Evolutionary conservation across 2,888 invertebrate genomes (phyloP), one percentile per base, ranked within the genome.

Genomic region (Rugalucina vietnamica): DNA sequence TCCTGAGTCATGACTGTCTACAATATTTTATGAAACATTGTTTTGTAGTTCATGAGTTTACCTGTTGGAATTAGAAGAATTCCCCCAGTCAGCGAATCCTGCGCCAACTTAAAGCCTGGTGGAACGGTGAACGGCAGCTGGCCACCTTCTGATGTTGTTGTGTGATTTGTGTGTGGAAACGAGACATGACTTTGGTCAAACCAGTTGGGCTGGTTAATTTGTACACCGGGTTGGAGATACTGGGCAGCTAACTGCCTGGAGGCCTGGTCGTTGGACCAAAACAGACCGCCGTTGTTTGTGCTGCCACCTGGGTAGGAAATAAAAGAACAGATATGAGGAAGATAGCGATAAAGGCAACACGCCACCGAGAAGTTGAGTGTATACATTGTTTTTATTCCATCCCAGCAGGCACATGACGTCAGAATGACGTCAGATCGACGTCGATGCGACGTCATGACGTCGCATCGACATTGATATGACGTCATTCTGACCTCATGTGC

Each of bases 11-110:
- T n/a, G n/a, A n/a, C n/a, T n/a, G n/a, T n/a, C n/a, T n/a, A n/a
- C n/a, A n/a, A n/a, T n/a, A n/a, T n/a, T n/a, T n/a, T n/a, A n/a
- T n/a, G n/a, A n/a, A n/a, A n/a, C n/a, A n/a, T n/a, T n/a, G n/a
- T n/a, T n/a, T n/a, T n/a, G n/a, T n/a, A n/a, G n/a, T n/a, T n/a
- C n/a, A n/a, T n/a, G n/a, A n/a, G n/a, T n/a, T 50, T 79, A 90
- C 91, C 88, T 73, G 88, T 78, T 0, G 93, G 93, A 78, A 92
- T 90, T 72, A 93, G 96, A 88, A 98, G 96, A 85, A 98, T 96
- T 91, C 97, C 97, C 70, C 98, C 98, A 3, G 97, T 97, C 32
- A 97, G 96, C 39, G 98, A 97, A 94, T 98, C 98, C 87, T 98
- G 96, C 75, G 97, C 97, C 93, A 98, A 96, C 95, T 98, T 98